Evolutionary conservation across 2,113 vertebrate genomes (phyloP), one percentile per base, ranked within the genome.

Genomic region (Ivindomyrus marchei): DNA sequence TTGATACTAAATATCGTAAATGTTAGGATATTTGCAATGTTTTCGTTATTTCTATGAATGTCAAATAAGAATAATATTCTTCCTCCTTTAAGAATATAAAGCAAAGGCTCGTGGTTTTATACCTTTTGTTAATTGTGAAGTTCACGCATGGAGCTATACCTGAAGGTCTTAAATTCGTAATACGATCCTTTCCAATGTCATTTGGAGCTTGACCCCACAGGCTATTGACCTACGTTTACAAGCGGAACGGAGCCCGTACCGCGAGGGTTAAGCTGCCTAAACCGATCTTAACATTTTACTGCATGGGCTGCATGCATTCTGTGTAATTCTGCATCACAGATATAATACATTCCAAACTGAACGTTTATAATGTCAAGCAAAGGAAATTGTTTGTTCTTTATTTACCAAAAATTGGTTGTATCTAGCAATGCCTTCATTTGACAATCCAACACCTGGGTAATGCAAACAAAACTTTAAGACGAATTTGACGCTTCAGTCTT

Each of bases 201-300:
- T 91, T 93, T 92, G 91, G 91, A 90, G 92, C 89, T 93, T 94
- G 93, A 95, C 92, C 93, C 91, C 92, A 90, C 90, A 88, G 92
- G 92, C 80, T 47, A 56, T 53, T 89, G 92, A 94, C 93, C 92
- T 90, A 91, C 91, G 91, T 93, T 94, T 92, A 94, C 92, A 89
- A 91, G 91, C 39, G 90, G 91, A 93, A 90, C 93, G 66, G 89
- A 87, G 27, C 89, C 90, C 91, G 52, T 92, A 92, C 91, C 19
- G 88, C 91, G 90, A 86, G 66, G 90, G 92, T 92, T 90, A 90
- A 56, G 13, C 88, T 88, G 84, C 89, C 21, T 52, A 50, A 89
- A 52, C 49, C 52, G 52, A 39, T 36, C 19, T 56, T 91, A 53
- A 15, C 56, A 87, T 86, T 92, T 89, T 90, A 91, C 92, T 46